Percentiles rank a stretch among this genome's conserved stretches.
Evolutionary conservation across 2,888 invertebrate genomes (phyloP).

Genomic region (Rhogogaster chlorosoma): DNA sequence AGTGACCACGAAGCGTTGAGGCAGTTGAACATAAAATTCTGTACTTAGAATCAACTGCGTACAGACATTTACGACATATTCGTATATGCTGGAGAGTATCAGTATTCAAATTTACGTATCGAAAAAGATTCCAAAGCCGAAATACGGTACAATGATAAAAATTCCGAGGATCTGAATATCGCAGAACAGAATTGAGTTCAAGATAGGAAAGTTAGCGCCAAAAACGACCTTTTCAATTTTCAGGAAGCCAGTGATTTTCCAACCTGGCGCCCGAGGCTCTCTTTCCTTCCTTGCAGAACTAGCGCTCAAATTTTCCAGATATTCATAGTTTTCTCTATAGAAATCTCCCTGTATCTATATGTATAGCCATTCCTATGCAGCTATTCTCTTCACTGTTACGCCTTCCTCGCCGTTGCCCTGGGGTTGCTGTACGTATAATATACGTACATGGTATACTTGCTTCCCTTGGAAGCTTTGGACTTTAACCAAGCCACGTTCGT

Average conservation of each 20-base stretch:
- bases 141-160: not conserved
- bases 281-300: not conserved
- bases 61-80: not conserved
- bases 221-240: not conserved
- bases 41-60: not conserved
- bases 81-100: not conserved
- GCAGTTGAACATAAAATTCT: not conserved
- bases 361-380: not conserved
- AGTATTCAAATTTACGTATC: too few species aligned
- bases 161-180: not conserved
- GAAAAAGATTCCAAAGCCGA: not conserved
- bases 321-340: not conserved
- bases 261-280: not conserved
- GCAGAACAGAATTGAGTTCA: not conserved
- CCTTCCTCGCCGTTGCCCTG: not conserved
- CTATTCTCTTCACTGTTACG: constrained; percentile 4
- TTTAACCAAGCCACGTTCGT: not conserved
- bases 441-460: not conserved
- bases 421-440: not conserved
- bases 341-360: not conserved
- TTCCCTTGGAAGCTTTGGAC: constrained; percentile 4
- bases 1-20: too few species aligned
- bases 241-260: not conserved
- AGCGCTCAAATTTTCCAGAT: not conserved
- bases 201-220: not conserved